phyloP scores from a whole-genome alignment of 1,140 invertebrate species.

The Formica selysi region DNA sequence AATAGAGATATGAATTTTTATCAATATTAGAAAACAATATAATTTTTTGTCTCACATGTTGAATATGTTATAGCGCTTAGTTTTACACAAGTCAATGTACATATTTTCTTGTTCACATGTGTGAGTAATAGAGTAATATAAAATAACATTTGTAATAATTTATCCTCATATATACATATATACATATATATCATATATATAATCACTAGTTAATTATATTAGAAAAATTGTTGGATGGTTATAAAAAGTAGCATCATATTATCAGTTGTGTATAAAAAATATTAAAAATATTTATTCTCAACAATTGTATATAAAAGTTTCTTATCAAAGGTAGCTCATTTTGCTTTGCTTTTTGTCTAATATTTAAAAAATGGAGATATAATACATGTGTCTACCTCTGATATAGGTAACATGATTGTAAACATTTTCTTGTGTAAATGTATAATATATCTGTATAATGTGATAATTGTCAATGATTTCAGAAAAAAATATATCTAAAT shows the following conservation, averaged over 20 bases:
- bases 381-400: background rate
- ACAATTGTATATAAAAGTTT: slow-evolving; percentile 31
- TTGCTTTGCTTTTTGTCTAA: background rate
- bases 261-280: background rate
- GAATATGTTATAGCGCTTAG: slow-evolving; percentile 68
- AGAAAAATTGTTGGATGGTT: slow-evolving; percentile 13
- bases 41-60: slow-evolving; percentile 39
- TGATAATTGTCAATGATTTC: slow-evolving; percentile 9
- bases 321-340: slow-evolving; percentile 4
- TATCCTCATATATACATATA: background rate
- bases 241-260: slow-evolving; percentile 3
- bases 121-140: slow-evolving; percentile 38
- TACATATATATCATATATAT: background rate
- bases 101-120: slow-evolving; percentile 55
- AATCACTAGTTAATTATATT: slow-evolving; percentile 1
- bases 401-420: slow-evolving; percentile 34
- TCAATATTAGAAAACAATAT: slow-evolving; percentile 14
- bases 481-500: slow-evolving; percentile 1
- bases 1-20: slow-evolving; percentile 10
- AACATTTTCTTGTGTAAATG: slow-evolving; percentile 44
- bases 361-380: background rate
- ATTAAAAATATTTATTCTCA: slow-evolving; percentile 55
- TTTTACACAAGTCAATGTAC: slow-evolving; percentile 58
- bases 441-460: slow-evolving; percentile 54
- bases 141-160: slow-evolving; percentile 20